Evolutionary conservation across 2,888 invertebrate species (phyloP).

Genomic region (Anodontia alba): DNA sequence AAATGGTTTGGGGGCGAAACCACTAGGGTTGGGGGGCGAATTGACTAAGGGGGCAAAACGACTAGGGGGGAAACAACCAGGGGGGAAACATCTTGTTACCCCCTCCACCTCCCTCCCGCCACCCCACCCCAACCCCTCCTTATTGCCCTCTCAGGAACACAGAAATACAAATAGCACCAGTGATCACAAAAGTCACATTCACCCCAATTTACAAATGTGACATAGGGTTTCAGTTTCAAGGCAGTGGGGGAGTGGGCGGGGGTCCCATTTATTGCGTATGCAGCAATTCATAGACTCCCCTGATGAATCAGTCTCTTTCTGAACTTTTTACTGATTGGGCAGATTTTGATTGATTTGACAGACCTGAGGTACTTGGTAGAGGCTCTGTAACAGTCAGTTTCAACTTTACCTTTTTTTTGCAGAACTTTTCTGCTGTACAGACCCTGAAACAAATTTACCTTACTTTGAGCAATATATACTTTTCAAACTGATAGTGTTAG

Average conservation of each 20-base stretch:
- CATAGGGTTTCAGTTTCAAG: slow-evolving; percentile 12
- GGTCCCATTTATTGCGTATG: slow-evolving; percentile 23
- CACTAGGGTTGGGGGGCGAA: too few relatives aligned
- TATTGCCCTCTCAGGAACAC: not conserved
- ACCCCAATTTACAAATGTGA: not conserved
- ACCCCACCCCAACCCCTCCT: too few relatives aligned
- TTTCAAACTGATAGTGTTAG: not conserved
- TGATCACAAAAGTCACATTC: too few relatives aligned
- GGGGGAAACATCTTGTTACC: too few relatives aligned
- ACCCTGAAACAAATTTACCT: not conserved
- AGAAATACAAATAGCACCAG: slow-evolving; percentile 19
- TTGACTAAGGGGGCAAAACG: too few relatives aligned
- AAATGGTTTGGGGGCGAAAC: too few relatives aligned
- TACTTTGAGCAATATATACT: not conserved
- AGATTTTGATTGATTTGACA: not conserved
- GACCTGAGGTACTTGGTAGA: not conserved
- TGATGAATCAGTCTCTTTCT: not conserved
- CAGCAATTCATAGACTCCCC: slow-evolving; percentile 3
- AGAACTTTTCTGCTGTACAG: not conserved
- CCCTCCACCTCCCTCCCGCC: too few relatives aligned
- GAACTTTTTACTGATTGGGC: not conserved
- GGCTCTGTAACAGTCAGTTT: not conserved
- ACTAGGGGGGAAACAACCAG: too few relatives aligned
- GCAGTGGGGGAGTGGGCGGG: too few relatives aligned
- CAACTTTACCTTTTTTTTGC: not conserved